These are phyloP conservation scores for Limnephilus lunatus DNA, from an alignment of 2,888 invertebrate species.

Conservation along the genomic window DNA sequence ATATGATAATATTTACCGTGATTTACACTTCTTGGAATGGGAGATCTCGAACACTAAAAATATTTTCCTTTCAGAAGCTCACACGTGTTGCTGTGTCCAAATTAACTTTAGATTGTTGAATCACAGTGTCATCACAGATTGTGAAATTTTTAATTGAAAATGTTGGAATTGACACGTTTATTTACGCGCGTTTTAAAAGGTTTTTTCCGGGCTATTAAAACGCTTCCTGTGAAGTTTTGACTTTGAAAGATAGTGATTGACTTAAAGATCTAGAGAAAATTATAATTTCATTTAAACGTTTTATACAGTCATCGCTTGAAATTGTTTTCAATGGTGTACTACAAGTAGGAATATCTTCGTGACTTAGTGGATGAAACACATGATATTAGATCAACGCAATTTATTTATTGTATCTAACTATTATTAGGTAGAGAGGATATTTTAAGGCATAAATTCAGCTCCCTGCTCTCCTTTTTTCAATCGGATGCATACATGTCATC, in stretches of 20 bases:
- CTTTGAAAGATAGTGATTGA: slow-evolving; percentile 45
- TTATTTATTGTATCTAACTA: too few species aligned
- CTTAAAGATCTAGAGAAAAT: slow-evolving; percentile 17
- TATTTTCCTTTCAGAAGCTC: slow-evolving; percentile 10
- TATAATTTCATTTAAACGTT: slow-evolving; percentile 5
- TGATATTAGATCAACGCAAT: too few species aligned
- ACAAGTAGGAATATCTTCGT: not conserved
- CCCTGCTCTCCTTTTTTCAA: too few species aligned
- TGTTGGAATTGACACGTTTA: slow-evolving; percentile 36
- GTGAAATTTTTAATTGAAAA: slow-evolving; percentile 46
- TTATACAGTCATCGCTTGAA: not conserved
- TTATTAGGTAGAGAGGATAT: too few species aligned
- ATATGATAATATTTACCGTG: slow-evolving; percentile 4
- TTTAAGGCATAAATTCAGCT: too few species aligned
- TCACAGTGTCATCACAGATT: slow-evolving; percentile 38
- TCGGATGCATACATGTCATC: too few species aligned
- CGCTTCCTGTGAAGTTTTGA: slow-evolving; percentile 48
- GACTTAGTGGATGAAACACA: not conserved
- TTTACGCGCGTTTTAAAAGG: slow-evolving; percentile 52
- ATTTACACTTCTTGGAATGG: slow-evolving; percentile 3
- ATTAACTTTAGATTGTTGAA: slow-evolving; percentile 10
- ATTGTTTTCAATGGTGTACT: not conserved
- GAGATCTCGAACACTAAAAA: slow-evolving; percentile 19
- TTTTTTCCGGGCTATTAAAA: slow-evolving; percentile 49
- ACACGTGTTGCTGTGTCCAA: slow-evolving; percentile 1